Conservation (phyloP, 1,140 invertebrate species). For the Lamellibrachia luymesi region DNA sequence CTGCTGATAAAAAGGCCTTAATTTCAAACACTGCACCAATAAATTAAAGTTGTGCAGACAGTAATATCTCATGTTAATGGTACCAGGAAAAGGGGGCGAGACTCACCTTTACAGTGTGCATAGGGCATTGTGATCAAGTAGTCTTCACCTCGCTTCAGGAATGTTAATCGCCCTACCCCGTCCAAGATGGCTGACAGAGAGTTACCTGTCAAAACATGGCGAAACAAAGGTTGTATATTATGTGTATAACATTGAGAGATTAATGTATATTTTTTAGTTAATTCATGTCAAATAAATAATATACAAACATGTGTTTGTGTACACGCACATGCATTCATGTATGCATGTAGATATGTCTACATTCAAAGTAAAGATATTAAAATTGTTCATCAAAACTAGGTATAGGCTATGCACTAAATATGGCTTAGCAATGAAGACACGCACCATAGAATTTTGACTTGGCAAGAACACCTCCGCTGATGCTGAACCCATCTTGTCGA, state of each 20-base stretch:
- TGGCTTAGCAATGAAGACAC: neutral
- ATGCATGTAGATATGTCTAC: too few relatives aligned
- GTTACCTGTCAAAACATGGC: constrained; percentile 62
- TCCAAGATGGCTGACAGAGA: constrained; percentile 90
- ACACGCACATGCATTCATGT: too few relatives aligned
- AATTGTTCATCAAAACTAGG: neutral
- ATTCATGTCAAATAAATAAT: too few relatives aligned
- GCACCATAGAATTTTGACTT: constrained; percentile 88
- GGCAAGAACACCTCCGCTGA: constrained; percentile 85
- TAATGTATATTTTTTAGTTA: too few relatives aligned
- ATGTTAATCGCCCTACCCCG: constrained; percentile 77
- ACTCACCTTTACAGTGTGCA: constrained; percentile 80
- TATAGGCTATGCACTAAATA: neutral
- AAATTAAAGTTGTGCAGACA: neutral
- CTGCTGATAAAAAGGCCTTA: too few relatives aligned
- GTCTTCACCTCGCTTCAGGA: constrained; percentile 85
- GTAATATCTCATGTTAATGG: neutral
- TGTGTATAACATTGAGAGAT: too few relatives aligned
- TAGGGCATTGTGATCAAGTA: constrained; percentile 90
- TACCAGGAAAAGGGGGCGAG: neutral
- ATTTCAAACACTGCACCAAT: neutral
- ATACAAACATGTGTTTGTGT: too few relatives aligned
- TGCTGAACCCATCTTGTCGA: constrained; percentile 87
- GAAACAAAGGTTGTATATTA: neutral
- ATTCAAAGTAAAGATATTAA: too few relatives aligned